phyloP scores from a whole-genome alignment of 2,797 vertebrate genomes.

The Premnoplex brunnescens region DNA sequence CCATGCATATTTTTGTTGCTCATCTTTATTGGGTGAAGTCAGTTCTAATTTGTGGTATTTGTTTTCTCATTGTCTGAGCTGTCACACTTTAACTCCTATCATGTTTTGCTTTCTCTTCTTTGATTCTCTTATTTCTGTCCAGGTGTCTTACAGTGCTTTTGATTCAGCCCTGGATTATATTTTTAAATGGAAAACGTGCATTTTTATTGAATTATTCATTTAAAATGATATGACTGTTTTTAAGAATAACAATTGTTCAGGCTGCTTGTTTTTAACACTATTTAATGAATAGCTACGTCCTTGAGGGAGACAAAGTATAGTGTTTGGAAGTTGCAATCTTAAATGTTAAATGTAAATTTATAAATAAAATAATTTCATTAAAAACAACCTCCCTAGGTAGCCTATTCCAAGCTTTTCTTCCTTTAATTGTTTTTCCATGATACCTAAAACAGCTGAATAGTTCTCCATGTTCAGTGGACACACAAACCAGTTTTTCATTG shows the following conservation, averaged over 20 bases:
- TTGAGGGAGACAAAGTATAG: background rate
- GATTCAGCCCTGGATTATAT: background rate
- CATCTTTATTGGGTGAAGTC: background rate
- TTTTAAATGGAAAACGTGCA: background rate
- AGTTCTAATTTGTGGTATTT: background rate
- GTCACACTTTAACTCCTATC: background rate
- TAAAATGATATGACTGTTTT: background rate
- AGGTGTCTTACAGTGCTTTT: background rate
- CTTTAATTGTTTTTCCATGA: background rate
- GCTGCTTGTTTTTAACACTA: background rate
- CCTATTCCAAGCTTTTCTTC: background rate
- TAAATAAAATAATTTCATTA: constrained; percentile 4
- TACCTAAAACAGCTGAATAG: background rate
- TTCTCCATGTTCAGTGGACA: background rate
- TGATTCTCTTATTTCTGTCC: background rate
- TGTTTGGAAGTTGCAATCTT: background rate
- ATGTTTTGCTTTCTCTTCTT: background rate
- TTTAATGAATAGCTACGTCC: background rate
- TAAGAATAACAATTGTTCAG: constrained; percentile 6
- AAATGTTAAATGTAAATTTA: background rate
- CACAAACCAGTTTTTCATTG: background rate
- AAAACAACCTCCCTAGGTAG: background rate
- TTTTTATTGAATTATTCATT: constrained; percentile 51
- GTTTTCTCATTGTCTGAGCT: background rate
- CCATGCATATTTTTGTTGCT: background rate